Base-by-base conservation (phyloP, 1,140 invertebrate genomes). In the Drosophila littoralis region DNA sequence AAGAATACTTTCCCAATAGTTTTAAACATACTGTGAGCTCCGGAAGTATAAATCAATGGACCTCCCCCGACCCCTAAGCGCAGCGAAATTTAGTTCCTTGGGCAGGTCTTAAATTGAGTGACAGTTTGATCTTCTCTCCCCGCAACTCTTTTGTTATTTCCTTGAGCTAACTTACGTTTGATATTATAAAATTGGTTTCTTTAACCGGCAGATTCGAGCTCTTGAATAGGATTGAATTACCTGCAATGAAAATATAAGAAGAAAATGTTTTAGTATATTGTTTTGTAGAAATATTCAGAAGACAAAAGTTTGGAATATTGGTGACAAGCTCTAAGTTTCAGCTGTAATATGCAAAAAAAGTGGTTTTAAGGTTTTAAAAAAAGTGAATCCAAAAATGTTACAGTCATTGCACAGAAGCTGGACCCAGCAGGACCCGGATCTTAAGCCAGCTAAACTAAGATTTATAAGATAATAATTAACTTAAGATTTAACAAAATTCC, bases 191-290 rank as follows among this genome's bases (percentile, higher is more conserved):
- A 33, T 15, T 33, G 36, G 13, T 5, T 15, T 42, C 40, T 42
- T 42, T 7, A 10, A 13, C 13, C 4, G 22, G 0, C 22, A 28
- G 4, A 5, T 28, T 28, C 0, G 6, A 40, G 38, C 6, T n/a
- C 6, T 42, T n/a, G 12, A 28, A 12, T 42, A 10, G 22, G 15
- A 10, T 60, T 57, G 22, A 32, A 71, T 7, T 69, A 81, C 79
- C 79, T 78, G 69, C 3, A 75, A 63, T 40, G 61, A n/a, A 63
- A 42, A 48, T 22, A 15, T 8, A 50, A 32, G 8, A 59, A 33
- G 55, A 55, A 50, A 17, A 13, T 42, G 6, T 7, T n/a, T 40
- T 2, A 22, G 2, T 22, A 22, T 22, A 22, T 40, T 12, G 12
- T 40, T 1, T 40, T 40, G 4, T 5, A 28, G 22, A 28, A 28